Evolutionary conservation across 1,140 invertebrate genomes (phyloP), one percentile per base, ranked within the genome.

Genomic region (Drosophila arawakana): DNA sequence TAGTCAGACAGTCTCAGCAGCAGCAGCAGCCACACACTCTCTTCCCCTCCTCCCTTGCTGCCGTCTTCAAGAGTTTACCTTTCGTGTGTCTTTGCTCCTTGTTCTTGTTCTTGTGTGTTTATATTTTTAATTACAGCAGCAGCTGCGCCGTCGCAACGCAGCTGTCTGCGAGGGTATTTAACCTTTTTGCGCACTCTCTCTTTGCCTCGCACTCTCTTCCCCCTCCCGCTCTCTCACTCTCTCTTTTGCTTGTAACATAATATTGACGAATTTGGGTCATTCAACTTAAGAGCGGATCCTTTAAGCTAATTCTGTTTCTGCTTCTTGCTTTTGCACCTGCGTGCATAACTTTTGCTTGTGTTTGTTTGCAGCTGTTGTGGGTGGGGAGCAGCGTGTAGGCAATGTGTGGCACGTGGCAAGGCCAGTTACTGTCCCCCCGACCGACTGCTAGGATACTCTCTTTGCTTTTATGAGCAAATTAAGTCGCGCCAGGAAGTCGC

Each of bases 81-180:
- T 57, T 13, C 57, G 60, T 39, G 21, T 49, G 75, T 50, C 47
- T 59, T 50, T 15, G 15, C 54, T 60, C 35, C 73, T 72, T 69
- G 47, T 63, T 30, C 78, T 68, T 43, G 50, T 66, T 54, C 21
- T 46, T 43, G 41, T 43, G 41, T 76, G 52, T 82, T 30, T 30
- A 30, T 82, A 79, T 88, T 86, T 86, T 88, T 86, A 88, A 86
- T 86, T 88, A 82, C 83, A 86, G 65, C 76, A 74, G 65, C 75
- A 80, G 80, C 81, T 85, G 81, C 81, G 82, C 83, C 79, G 80
- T 73, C 83, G 83, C 83, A 89, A 80, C 83, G 83, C 83, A 89
- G 84, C 82, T 86, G 81, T 43, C 72, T 35, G 25, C 25, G 43
- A 74, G 67, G 80, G 54, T 82, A 83, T 73, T 83, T 67, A 79